These are phyloP conservation scores for Chrysomela aeneicollis DNA, from an alignment of 2,888 invertebrate species.

Conservation along the genomic window DNA sequence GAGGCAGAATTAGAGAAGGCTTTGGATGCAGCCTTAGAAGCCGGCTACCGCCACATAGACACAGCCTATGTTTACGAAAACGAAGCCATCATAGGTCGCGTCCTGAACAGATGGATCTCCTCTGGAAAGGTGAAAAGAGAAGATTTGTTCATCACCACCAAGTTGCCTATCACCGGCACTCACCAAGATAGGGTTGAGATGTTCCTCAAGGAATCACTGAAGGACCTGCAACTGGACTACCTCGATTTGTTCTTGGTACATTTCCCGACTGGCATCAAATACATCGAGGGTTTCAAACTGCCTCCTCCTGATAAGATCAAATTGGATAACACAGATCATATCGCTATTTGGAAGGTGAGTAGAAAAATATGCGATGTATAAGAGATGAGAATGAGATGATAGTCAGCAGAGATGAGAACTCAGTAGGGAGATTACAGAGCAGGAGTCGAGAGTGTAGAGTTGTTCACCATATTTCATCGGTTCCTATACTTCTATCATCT, in stretches of 20 bases:
- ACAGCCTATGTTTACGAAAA: conserved; percentile 70
- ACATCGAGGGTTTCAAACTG: too few species aligned
- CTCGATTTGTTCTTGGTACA: conserved; percentile 58
- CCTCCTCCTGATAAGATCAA: too few species aligned
- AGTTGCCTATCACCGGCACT: conserved; percentile 51
- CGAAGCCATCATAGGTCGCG: conserved; percentile 66
- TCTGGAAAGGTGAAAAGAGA: conserved; percentile 72
- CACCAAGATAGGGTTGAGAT: not conserved
- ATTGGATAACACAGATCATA: too few species aligned
- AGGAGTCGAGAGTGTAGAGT: too few species aligned
- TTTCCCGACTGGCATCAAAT: conserved; percentile 58
- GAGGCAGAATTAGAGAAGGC: conserved; percentile 57
- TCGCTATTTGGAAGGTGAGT: too few species aligned
- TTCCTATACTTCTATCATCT: too few species aligned
- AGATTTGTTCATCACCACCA: conserved; percentile 74
- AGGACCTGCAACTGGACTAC: conserved; percentile 52
- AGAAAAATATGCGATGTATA: too few species aligned
- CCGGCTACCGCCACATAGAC: conserved; percentile 72
- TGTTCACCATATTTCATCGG: too few species aligned
- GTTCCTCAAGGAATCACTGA: conserved; percentile 50
- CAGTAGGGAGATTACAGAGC: too few species aligned
- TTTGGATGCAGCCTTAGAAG: conserved; percentile 66
- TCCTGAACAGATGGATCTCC: conserved; percentile 66
- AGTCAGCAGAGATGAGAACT: too few species aligned
- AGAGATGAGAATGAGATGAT: too few species aligned